Conservation (phyloP, 2,888 invertebrate species). For the Anthophora plumipes region DNA sequence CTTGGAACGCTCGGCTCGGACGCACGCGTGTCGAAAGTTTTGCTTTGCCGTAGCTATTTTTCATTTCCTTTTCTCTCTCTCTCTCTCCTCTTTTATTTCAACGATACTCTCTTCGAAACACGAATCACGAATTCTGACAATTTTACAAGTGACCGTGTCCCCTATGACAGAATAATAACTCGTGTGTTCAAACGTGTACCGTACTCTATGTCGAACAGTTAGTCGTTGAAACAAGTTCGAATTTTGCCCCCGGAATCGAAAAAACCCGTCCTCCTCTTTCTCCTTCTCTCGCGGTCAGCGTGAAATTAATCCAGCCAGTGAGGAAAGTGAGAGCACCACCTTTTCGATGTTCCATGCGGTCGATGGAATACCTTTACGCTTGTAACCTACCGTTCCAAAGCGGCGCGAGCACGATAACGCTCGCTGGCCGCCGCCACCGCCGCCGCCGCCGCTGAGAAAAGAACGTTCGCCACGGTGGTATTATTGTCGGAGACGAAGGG, state of each 20-base stretch:
- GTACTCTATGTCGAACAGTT: too few relatives aligned
- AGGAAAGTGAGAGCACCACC: conserved; percentile 59
- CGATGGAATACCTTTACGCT: neutral
- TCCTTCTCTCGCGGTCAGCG: conserved; percentile 18
- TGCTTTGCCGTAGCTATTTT: neutral
- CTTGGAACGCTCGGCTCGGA: conserved; percentile 35
- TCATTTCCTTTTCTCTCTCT: too few relatives aligned
- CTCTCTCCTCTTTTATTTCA: too few relatives aligned
- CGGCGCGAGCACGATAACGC: conserved; percentile 1
- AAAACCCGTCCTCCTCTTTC: neutral
- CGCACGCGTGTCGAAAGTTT: conserved; percentile 53
- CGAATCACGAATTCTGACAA: conserved; percentile 42
- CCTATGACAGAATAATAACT: neutral
- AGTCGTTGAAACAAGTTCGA: neutral
- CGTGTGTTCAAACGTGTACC: too few relatives aligned
- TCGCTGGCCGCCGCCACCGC: too few relatives aligned
- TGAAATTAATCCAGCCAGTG: conserved; percentile 29
- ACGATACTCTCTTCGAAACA: conserved; percentile 37
- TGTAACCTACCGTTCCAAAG: conserved; percentile 5
- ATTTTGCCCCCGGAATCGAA: neutral
- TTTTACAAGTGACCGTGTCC: conserved; percentile 14
- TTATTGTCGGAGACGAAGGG: conserved; percentile 9
- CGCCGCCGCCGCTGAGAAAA: conserved; percentile 17
- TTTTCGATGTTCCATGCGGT: conserved; percentile 2
- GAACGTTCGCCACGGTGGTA: too few relatives aligned